A percentile compares a stretch with the other conserved stretches of the same genome.
Conservation (phyloP, 2,113 vertebrate species). For the Pyrgilauda ruficollis region DNA sequence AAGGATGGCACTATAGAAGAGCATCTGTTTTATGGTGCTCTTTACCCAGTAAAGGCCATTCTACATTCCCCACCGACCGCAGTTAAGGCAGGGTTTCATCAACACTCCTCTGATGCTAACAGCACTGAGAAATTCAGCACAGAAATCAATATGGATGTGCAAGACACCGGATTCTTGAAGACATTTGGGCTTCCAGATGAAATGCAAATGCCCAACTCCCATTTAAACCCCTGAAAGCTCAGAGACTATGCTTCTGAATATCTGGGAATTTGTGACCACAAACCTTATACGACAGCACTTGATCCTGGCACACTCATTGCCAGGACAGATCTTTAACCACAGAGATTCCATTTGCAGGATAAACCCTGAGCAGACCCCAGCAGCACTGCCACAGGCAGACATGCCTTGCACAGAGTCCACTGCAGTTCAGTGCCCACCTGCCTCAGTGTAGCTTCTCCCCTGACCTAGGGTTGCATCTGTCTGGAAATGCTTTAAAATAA, state of each 20-base stretch:
- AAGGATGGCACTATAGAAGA: not conserved
- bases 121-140: not conserved
- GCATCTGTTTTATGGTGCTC: not conserved
- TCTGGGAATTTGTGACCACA: not conserved
- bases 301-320: not conserved
- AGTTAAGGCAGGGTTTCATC: not conserved
- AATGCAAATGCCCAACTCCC: not conserved
- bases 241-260: not conserved
- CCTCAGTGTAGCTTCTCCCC: not conserved
- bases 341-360: not conserved
- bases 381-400: not conserved
- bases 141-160: not conserved
- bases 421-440: not conserved
- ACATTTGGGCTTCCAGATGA: not conserved
- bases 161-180: not conserved
- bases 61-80: not conserved
- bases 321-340: not conserved
- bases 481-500: conserved; percentile 27
- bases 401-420: not conserved
- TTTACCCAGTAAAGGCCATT: not conserved
- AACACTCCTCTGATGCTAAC: not conserved
- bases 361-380: not conserved
- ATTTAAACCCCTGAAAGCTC: not conserved
- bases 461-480: not conserved
- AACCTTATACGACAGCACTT: not conserved